Evolutionary conservation across 1,140 invertebrate species (phyloP).

Genomic region (Nymphalis io): DNA sequence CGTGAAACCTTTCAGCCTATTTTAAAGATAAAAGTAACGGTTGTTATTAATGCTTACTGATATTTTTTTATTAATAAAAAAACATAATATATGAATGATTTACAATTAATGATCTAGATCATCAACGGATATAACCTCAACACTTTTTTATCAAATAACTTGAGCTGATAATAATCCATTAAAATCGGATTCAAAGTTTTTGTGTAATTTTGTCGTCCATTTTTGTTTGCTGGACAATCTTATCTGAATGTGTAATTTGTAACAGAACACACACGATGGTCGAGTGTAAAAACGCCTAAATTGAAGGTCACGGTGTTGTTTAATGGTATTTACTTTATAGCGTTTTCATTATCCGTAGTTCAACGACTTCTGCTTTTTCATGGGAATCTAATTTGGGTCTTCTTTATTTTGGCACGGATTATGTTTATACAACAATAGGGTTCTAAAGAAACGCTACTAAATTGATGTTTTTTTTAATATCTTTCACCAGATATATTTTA

Average conservation of each 20-base stretch:
- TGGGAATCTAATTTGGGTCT: neutral
- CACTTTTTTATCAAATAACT: no score
- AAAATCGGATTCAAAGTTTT: no score
- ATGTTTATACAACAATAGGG: neutral
- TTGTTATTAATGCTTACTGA: no score
- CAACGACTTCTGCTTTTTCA: neutral
- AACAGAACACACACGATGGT: neutral
- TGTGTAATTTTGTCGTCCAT: neutral
- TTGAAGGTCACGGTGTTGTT: neutral
- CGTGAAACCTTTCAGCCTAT: no score
- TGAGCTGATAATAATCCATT: no score
- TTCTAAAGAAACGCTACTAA: neutral
- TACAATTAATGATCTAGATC: no score
- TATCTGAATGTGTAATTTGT: neutral
- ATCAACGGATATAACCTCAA: no score
- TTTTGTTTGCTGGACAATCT: neutral
- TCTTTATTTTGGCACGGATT: constrained; percentile 1
- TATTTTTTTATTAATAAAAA: no score
- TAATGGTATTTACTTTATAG: constrained; percentile 3
- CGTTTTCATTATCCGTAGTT: constrained; percentile 10
- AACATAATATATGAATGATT: no score
- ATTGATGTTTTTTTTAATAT: neutral
- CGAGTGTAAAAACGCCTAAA: neutral
- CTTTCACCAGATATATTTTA: neutral
- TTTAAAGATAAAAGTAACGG: no score